Percentiles rank a stretch among this genome's conserved stretches.
Conservation (phyloP, 92 coral and sea anemone genomes). For the Porites rus region DNA sequence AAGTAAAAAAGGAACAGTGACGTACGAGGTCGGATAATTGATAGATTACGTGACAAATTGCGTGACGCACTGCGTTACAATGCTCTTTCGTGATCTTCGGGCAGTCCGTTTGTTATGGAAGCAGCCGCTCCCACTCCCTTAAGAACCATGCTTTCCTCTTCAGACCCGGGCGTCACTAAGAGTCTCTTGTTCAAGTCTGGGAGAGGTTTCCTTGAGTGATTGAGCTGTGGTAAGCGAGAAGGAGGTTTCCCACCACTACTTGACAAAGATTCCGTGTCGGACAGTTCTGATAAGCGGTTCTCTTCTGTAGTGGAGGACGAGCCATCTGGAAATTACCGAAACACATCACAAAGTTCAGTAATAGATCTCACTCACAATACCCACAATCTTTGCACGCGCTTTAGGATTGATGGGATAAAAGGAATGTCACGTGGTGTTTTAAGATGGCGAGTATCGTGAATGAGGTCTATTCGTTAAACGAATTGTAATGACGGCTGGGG, state of each 20-base stretch:
- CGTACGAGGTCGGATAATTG: neutral
- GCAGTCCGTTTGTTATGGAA: slow-evolving; percentile 31
- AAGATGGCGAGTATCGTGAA: neutral
- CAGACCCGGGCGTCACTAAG: slow-evolving; percentile 68
- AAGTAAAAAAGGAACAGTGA: neutral
- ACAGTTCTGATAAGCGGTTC: slow-evolving; percentile 38
- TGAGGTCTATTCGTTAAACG: too few relatives aligned
- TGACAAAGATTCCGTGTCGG: slow-evolving; percentile 45
- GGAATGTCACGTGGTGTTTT: too few relatives aligned
- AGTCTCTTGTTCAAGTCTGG: slow-evolving; percentile 68
- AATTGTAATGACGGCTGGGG: too few relatives aligned
- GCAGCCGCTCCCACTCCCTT: slow-evolving; percentile 77
- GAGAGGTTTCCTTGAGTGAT: slow-evolving; percentile 34
- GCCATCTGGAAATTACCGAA: slow-evolving; percentile 47
- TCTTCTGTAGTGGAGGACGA: slow-evolving; percentile 27
- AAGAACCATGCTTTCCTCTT: slow-evolving; percentile 64
- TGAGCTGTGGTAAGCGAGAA: slow-evolving; percentile 60
- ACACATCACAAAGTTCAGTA: too few relatives aligned
- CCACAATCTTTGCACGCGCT: too few relatives aligned
- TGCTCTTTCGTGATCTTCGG: slow-evolving; percentile 50
- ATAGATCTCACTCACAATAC: too few relatives aligned
- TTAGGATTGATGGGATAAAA: too few relatives aligned
- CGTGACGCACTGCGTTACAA: slow-evolving; percentile 20
- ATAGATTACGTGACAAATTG: neutral
- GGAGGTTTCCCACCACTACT: slow-evolving; percentile 14